These are phyloP conservation scores for Peromyscus maniculatus DNA, from an alignment of 2,113 vertebrate species.

Conservation along the genomic window DNA sequence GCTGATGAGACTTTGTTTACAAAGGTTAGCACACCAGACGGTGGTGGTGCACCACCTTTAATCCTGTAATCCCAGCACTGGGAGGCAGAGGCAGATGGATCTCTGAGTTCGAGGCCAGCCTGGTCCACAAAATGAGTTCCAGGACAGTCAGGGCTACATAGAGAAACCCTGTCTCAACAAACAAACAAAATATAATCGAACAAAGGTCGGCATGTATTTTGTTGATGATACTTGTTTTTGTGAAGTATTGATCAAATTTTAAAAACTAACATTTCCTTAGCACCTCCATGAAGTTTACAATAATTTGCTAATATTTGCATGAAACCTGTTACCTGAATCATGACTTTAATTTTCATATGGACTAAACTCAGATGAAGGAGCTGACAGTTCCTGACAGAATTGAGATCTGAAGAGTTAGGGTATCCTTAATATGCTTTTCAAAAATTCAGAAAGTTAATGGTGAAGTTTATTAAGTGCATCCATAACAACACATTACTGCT, in stretches of 20 bases:
- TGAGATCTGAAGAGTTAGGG: neutral
- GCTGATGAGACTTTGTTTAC: neutral
- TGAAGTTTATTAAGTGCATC: neutral
- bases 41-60: neutral
- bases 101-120: neutral
- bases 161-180: neutral
- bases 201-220: neutral
- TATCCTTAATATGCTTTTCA: neutral
- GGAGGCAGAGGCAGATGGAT: neutral
- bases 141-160: neutral
- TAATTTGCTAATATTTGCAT: neutral
- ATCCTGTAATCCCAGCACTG: neutral
- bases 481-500: neutral
- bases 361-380: slow-evolving; percentile 17
- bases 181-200: too few relatives aligned
- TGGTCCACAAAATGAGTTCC: neutral
- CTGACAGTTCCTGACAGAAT: neutral
- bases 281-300: neutral
- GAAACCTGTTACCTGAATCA: neutral
- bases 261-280: slow-evolving; percentile 17
- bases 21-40: neutral
- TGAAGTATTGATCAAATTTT: neutral
- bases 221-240: neutral
- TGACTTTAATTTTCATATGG: neutral
- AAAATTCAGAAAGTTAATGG: neutral